These are phyloP conservation scores for Spodoptera littoralis DNA, from an alignment of 2,888 invertebrate species.

Conservation along the genomic window DNA sequence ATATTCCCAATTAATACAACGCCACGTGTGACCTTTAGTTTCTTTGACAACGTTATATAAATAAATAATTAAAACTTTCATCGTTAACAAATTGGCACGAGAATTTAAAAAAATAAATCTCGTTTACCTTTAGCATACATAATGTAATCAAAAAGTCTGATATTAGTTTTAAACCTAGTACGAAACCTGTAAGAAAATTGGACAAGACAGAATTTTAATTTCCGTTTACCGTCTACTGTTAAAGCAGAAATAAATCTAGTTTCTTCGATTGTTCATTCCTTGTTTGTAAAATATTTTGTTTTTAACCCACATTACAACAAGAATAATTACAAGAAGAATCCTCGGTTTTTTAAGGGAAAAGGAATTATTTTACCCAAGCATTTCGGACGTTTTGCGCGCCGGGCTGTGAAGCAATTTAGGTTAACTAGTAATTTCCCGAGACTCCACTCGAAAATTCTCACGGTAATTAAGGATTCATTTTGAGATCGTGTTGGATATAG, in stretches of 20 bases:
- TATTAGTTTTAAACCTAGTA: too few relatives aligned
- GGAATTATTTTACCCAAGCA: slow-evolving; percentile 32
- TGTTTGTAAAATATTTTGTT: slow-evolving; percentile 62
- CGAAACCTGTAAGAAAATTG: not conserved
- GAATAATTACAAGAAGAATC: slow-evolving; percentile 33
- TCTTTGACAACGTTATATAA: too few relatives aligned
- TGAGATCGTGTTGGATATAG: slow-evolving; percentile 2
- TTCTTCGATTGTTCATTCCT: slow-evolving; percentile 78
- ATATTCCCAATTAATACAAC: too few relatives aligned
- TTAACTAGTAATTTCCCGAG: slow-evolving; percentile 43
- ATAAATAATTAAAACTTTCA: too few relatives aligned
- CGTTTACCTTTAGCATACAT: too few relatives aligned
- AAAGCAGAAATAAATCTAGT: slow-evolving; percentile 48
- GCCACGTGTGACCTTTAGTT: too few relatives aligned
- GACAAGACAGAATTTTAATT: slow-evolving; percentile 75
- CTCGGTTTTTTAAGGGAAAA: slow-evolving; percentile 24
- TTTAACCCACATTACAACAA: slow-evolving; percentile 32
- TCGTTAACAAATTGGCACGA: too few relatives aligned
- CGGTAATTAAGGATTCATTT: slow-evolving; percentile 26
- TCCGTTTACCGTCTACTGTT: slow-evolving; percentile 64
- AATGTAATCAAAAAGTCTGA: slow-evolving; percentile 65
- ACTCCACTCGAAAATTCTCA: slow-evolving; percentile 22
- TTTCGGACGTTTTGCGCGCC: slow-evolving; percentile 20
- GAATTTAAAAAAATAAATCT: too few relatives aligned
- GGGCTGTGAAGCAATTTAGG: slow-evolving; percentile 35